These are phyloP conservation scores for Lysiphlebus fabarum DNA, from an alignment of 1,140 invertebrate genomes.

Conservation along the genomic window DNA sequence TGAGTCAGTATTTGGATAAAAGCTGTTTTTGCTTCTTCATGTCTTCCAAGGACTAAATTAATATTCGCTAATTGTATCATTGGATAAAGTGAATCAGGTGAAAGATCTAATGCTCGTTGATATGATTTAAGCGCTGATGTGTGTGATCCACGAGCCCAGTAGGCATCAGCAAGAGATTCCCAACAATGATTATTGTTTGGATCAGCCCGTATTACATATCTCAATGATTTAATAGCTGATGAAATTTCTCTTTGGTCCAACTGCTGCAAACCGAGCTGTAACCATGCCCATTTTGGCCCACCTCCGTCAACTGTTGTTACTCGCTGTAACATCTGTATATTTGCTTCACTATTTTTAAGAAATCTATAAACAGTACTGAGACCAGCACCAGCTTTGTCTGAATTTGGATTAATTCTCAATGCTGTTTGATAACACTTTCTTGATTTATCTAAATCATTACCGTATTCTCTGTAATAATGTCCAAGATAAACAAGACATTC, in stretches of 20 bases:
- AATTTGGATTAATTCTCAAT: slow-evolving; percentile 68
- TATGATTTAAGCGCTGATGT: slow-evolving; percentile 83
- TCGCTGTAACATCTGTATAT: slow-evolving; percentile 65
- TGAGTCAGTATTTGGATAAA: slow-evolving; percentile 66
- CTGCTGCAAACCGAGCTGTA: slow-evolving; percentile 76
- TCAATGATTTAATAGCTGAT: slow-evolving; percentile 72
- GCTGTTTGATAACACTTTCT: slow-evolving; percentile 81
- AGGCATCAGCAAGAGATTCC: slow-evolving; percentile 87
- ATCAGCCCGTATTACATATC: slow-evolving; percentile 73
- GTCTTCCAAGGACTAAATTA: slow-evolving; percentile 68
- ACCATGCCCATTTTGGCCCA: slow-evolving; percentile 73
- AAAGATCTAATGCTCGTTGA: slow-evolving; percentile 68
- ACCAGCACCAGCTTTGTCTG: slow-evolving; percentile 65
- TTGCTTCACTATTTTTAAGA: slow-evolving; percentile 65
- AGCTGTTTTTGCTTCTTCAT: slow-evolving; percentile 67
- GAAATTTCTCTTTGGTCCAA: slow-evolving; percentile 67
- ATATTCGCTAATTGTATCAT: slow-evolving; percentile 78
- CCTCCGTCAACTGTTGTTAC: slow-evolving; percentile 54
- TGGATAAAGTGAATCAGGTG: slow-evolving; percentile 69
- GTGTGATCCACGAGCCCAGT: slow-evolving; percentile 76
- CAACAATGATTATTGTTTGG: slow-evolving; percentile 68
- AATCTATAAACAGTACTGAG: slow-evolving; percentile 73
- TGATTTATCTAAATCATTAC: slow-evolving; percentile 64
- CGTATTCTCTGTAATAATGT: slow-evolving; percentile 64
- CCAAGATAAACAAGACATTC: slow-evolving; percentile 75